These are phyloP conservation scores for Entomyzon cyanotis DNA, from an alignment of 2,113 vertebrate species.

Conservation along the genomic window DNA sequence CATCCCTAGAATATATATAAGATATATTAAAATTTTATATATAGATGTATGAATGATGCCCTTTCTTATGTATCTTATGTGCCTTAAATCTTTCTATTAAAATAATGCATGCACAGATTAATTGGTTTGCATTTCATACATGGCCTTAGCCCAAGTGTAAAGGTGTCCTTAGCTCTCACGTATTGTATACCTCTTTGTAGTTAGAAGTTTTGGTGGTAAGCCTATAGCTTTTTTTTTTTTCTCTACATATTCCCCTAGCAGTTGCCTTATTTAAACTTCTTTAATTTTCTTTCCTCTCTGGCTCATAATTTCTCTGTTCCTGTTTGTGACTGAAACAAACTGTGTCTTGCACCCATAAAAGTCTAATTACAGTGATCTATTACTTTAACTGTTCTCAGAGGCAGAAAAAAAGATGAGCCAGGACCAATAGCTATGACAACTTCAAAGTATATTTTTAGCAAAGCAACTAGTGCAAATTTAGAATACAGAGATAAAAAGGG, in stretches of 20 bases:
- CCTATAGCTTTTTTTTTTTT: no score
- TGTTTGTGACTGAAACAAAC: conserved; percentile 4
- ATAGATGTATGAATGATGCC: background rate
- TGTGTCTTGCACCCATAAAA: background rate
- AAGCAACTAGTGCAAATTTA: conserved; percentile 50
- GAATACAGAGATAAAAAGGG: conserved; percentile 45
- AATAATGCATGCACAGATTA: background rate
- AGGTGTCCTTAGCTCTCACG: background rate
- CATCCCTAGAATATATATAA: background rate
- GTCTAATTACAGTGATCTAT: conserved; percentile 41
- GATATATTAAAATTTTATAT: background rate
- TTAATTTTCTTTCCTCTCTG: background rate
- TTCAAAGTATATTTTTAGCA: conserved; percentile 54
- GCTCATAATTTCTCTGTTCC: background rate
- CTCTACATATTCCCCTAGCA: background rate
- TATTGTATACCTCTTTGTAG: background rate
- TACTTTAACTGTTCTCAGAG: conserved; percentile 30
- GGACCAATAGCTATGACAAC: conserved; percentile 51
- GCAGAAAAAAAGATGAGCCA: background rate
- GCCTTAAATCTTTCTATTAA: background rate
- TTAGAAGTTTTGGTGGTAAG: background rate
- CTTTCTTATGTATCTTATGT: background rate
- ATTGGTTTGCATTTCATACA: background rate
- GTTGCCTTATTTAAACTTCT: background rate
- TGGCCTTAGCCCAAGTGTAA: background rate